Base-by-base conservation (phyloP, 2,888 invertebrate genomes). In the Lypha dubia region DNA sequence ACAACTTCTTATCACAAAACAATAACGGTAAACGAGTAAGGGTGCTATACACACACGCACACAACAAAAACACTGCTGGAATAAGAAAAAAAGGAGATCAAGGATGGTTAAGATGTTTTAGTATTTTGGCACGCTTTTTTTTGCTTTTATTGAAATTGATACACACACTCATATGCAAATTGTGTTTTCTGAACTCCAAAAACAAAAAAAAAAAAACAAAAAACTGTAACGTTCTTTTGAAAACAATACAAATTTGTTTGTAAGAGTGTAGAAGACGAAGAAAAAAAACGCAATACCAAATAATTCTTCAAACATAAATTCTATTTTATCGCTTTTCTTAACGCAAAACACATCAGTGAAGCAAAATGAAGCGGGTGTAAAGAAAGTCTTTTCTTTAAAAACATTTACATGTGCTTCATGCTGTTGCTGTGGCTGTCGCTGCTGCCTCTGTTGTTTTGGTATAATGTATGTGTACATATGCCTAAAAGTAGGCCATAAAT, bases 401-500 rank as follows among this genome's bases (percentile, higher is more conserved):
- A 15, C 41, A 44, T 75, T 56, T 63, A 4, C 28, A 13, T 71
- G 41, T 49, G n/a, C 38, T 46, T 35, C 41, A n/a, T 62, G 35
- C 2, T 65, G 17, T 13, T n/a, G 5, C 28, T 28, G 5, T 28
- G 3, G 2, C 2, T 28, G 28, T 2, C 28, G 28, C 5, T n/a
- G n/a, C n/a, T n/a, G n/a, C n/a, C n/a, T n/a, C n/a, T n/a, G n/a
- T 28, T 28, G 28, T 28, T 44, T 38, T 28, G 6, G 6, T 56
- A n/a, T 3, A 20, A 17, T 17, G 20, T 8, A 17, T 67, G 53
- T 81, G 8, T 84, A 28, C 81, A 79, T 81, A 81, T 81, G 77
- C 81, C 84, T 81, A 79, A 84, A 84, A 79, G 74, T 84, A 84
- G 77, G 81, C 84, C 81, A 84, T 84, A 84, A 84, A 84, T 84